Percentiles rank a stretch among this genome's conserved stretches.
Evolutionary conservation across 2,888 invertebrate species (phyloP).

Genomic region (Minunthozetes semirufus): DNA sequence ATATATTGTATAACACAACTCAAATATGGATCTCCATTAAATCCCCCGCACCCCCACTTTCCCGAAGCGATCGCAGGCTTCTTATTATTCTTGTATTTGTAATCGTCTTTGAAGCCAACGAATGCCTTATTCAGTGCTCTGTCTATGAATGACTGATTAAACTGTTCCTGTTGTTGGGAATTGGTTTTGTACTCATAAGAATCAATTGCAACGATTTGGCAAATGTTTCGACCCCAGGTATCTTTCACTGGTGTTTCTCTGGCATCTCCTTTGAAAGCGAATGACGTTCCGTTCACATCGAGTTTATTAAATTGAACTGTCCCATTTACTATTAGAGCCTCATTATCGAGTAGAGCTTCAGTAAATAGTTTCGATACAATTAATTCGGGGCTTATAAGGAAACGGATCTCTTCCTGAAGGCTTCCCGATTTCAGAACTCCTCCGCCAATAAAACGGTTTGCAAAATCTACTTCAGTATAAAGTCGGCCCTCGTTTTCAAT

Average conservation of each 20-base stretch:
- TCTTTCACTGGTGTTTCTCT: no score
- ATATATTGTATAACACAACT: conserved; percentile 42
- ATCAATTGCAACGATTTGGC: no score
- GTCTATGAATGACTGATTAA: no score
- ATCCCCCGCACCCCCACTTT: conserved; percentile 69
- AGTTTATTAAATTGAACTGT: conserved; percentile 72
- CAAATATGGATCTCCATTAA: conserved; percentile 40
- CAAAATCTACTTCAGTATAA: conserved; percentile 87
- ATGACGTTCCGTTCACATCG: conserved; percentile 53
- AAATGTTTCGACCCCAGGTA: no score
- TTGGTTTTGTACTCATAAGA: no score
- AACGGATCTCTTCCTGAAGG: conserved; percentile 96
- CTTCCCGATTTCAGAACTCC: conserved; percentile 81
- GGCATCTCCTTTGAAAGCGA: neutral
- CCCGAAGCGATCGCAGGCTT: conserved; percentile 68
- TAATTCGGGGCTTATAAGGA: conserved; percentile 90
- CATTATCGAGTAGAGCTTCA: conserved; percentile 67
- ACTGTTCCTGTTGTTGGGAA: no score
- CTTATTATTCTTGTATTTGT: conserved; percentile 29
- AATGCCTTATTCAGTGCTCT: no score
- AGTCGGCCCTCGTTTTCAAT: conserved; percentile 77
- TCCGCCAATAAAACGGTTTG: conserved; percentile 84
- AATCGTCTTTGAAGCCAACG: no score
- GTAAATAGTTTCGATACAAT: conserved; percentile 78
- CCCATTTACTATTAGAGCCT: conserved; percentile 75